These are phyloP conservation scores for Maniola hyperantus DNA, from an alignment of 2,888 invertebrate genomes.

Conservation along the genomic window DNA sequence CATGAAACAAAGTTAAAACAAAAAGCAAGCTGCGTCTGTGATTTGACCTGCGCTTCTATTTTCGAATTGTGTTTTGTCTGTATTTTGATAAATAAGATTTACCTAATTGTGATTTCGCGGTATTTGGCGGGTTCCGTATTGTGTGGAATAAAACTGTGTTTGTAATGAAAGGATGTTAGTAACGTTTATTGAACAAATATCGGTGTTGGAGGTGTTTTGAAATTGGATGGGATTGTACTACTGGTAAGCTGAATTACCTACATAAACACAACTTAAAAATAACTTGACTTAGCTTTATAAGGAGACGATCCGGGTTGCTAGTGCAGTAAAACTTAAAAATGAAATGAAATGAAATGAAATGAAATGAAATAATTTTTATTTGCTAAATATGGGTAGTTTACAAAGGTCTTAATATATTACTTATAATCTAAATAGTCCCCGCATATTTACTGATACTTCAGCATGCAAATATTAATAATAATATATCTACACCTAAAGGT, in stretches of 20 bases:
- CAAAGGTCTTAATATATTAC: no score
- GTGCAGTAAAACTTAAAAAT: no score
- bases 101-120: slow-evolving; percentile 64
- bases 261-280: slow-evolving; percentile 4
- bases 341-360: no score
- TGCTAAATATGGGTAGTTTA: no score
- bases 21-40: slow-evolving; percentile 32
- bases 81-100: slow-evolving; percentile 42
- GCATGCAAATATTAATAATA: no score
- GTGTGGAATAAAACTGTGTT: slow-evolving; percentile 63
- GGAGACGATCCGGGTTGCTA: neutral
- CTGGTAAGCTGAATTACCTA: slow-evolving; percentile 58
- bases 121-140: slow-evolving; percentile 61
- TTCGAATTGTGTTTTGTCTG: slow-evolving; percentile 37
- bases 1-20: slow-evolving; percentile 45
- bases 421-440: no score
- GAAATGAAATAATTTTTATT: no score
- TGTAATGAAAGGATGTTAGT: slow-evolving; percentile 73
- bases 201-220: slow-evolving; percentile 48
- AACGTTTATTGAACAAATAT: slow-evolving; percentile 44
- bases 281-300: neutral
- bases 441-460: no score
- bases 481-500: no score
- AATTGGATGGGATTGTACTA: slow-evolving; percentile 72
- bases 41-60: slow-evolving; percentile 29